Evolutionary conservation across 2,797 vertebrate genomes (phyloP), one percentile per base, ranked within the genome.

Genomic region (Mycteria americana): DNA sequence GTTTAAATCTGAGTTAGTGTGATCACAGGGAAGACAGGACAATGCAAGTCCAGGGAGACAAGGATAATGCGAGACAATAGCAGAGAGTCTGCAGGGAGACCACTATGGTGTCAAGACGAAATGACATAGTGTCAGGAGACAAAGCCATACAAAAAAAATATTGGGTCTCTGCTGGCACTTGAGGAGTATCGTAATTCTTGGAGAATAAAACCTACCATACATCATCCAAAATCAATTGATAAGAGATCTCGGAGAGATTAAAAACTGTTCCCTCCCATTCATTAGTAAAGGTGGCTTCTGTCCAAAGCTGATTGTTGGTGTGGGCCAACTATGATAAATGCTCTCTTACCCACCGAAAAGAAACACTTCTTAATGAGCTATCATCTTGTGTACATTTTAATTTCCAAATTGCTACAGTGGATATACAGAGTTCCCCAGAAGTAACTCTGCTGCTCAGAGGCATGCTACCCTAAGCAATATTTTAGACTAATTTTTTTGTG

Each of bases 211-310:
- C 68, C 79, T 64, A 85, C 35, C 77, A 64, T 98, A 88, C 93
- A 92, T 98, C 95, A 97, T 62, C 64, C n/a, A 5, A 96, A 97
- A 97, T 97, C 95, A 97, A 96, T 89, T 97, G 96, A 95, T 97
- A 97, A 96, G 94, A 92, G 88, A 97, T 97, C 81, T 82, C 8
- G 1, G 75, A 77, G 54, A 95, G 92, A 97, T 97, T 97, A 98
- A 97, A 97, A 97, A 94, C 64, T 88, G 48, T 92, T 92, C 73
- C 88, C 67, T 93, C 88, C 88, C 65, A 57, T 96, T 98, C 94
- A 93, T 97, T 97, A 97, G 95, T 56, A 95, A 97, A 92, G 92
- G 93, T 93, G 88, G 85, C 93, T 96, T 51, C 88, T 70, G 69
- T 96, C 85, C 88, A 88, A 80, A 84, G 75, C 86, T 97, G 88